Percentiles rank a stretch among this genome's conserved stretches.
Evolutionary conservation across 2,797 vertebrate genomes (phyloP).

Genomic region (Malurus splendens): DNA sequence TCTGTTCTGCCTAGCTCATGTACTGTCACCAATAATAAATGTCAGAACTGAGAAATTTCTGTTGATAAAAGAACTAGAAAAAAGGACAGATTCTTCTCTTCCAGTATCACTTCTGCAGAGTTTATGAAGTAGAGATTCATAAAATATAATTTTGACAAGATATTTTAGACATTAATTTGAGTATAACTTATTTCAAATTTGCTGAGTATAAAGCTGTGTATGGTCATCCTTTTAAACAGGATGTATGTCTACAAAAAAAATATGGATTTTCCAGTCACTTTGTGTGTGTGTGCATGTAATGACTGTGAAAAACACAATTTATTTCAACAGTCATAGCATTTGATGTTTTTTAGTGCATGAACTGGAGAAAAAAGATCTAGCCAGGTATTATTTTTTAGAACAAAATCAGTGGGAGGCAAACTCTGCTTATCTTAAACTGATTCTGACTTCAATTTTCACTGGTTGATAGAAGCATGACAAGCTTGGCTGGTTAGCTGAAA

Average conservation of each 20-base stretch:
- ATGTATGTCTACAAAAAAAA: background rate
- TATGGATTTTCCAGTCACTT: background rate
- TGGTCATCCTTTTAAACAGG: background rate
- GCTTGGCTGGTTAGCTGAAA: background rate
- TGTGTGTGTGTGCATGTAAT: background rate
- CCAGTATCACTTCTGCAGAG: background rate
- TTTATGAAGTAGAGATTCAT: background rate
- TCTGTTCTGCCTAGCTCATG: background rate
- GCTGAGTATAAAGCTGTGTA: background rate
- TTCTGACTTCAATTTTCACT: background rate
- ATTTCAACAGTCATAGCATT: background rate
- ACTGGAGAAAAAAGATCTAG: background rate
- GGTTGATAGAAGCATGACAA: background rate
- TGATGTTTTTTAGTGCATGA: background rate
- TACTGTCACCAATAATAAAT: background rate
- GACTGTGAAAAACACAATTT: background rate
- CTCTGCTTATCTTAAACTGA: background rate
- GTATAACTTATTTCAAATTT: background rate
- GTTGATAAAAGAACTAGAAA: background rate
- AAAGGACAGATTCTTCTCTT: background rate
- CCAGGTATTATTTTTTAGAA: background rate
- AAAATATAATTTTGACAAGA: background rate
- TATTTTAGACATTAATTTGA: background rate
- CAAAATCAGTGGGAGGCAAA: background rate
- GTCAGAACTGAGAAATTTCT: background rate